These are phyloP conservation scores for Parelbella ahira DNA, from an alignment of 2,888 invertebrate genomes.

Conservation along the genomic window DNA sequence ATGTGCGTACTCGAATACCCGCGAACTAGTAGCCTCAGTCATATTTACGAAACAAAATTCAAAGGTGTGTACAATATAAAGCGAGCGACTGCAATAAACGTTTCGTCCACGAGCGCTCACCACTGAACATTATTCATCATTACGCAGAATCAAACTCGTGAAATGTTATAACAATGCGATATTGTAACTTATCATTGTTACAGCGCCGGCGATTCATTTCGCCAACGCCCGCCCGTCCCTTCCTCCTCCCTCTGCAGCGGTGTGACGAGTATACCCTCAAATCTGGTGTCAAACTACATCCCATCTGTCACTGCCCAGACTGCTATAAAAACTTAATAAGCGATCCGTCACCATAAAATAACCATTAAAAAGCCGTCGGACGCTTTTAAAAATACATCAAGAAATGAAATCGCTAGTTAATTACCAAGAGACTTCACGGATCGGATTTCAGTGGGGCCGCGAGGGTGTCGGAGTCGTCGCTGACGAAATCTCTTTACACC, in stretches of 20 bases:
- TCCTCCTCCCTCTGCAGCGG: constrained; percentile 7
- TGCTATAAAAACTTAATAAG: constrained; percentile 78
- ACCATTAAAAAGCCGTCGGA: constrained; percentile 78
- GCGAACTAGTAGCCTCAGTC: too few species aligned
- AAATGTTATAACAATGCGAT: constrained; percentile 12
- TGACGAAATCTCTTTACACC: too few species aligned
- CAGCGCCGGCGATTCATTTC: constrained; percentile 2
- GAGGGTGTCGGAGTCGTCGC: constrained; percentile 27
- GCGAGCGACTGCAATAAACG: too few species aligned
- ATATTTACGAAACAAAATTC: too few species aligned
- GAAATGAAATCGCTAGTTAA: constrained; percentile 79
- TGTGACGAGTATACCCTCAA: constrained; percentile 45
- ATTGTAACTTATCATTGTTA: constrained; percentile 20
- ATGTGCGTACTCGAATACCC: too few species aligned
- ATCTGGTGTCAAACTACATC: constrained; percentile 77
- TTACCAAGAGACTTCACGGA: constrained; percentile 75
- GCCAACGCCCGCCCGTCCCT: constrained; percentile 10
- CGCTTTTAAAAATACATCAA: constrained; percentile 80
- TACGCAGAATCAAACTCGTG: constrained; percentile 11
- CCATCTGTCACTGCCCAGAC: constrained; percentile 71
- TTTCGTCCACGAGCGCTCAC: constrained; percentile 1
- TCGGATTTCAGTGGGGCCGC: constrained; percentile 67
- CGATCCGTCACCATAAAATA: constrained; percentile 80
- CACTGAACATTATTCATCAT: constrained; percentile 7
- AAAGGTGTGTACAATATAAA: too few species aligned